Conservation (phyloP, 2,797 vertebrate species). For the Protonibea diacanthus region DNA sequence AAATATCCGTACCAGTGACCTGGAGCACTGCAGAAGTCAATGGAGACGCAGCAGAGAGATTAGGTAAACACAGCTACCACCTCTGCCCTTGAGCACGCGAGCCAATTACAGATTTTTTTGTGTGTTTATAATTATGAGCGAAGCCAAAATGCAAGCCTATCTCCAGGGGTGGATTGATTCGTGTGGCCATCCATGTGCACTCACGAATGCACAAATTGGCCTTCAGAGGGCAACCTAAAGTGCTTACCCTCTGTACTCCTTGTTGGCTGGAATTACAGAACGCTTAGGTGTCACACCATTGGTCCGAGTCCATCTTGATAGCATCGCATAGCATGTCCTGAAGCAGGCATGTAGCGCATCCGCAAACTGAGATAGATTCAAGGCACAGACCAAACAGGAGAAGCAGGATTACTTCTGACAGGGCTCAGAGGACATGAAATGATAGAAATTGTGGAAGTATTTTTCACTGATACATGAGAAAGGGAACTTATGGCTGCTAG, state of each 20-base stretch:
- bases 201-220: slow-evolving; percentile 57
- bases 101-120: slow-evolving; percentile 85
- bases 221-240: slow-evolving; percentile 75
- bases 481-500: slow-evolving; percentile 45
- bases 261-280: slow-evolving; percentile 80
- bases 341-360: slow-evolving; percentile 22
- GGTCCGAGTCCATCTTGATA: slow-evolving; percentile 64
- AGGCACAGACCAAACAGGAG: slow-evolving; percentile 22
- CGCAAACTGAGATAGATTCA: slow-evolving; percentile 42
- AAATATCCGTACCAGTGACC: slow-evolving; percentile 84
- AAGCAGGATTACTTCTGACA: too few relatives aligned
- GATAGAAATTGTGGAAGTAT: not conserved
- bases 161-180: slow-evolving; percentile 80
- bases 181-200: slow-evolving; percentile 81
- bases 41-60: slow-evolving; percentile 64
- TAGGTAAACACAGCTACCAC: slow-evolving; percentile 74
- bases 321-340: slow-evolving; percentile 54
- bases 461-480: slow-evolving; percentile 22
- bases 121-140: slow-evolving; percentile 82
- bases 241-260: slow-evolving; percentile 77
- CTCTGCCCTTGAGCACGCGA: slow-evolving; percentile 72
- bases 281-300: slow-evolving; percentile 81
- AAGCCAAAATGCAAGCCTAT: slow-evolving; percentile 74
- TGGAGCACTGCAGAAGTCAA: slow-evolving; percentile 71
- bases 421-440: too few relatives aligned